Conservation (phyloP, 2,888 invertebrate species). For the Nomada fucata region DNA sequence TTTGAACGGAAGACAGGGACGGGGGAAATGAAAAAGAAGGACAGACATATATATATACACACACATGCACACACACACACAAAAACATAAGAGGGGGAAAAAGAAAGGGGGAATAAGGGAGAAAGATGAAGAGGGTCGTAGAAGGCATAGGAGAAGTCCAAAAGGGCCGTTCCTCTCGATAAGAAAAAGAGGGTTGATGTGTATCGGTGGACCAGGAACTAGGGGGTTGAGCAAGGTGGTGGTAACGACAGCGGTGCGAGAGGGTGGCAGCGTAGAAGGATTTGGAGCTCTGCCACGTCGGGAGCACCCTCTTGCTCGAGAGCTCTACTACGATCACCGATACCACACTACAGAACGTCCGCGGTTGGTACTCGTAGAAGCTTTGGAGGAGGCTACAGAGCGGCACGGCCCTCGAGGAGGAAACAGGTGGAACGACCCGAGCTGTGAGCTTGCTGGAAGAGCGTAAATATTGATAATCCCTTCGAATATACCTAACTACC, state of each 20-base stretch:
- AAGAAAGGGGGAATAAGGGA: background rate
- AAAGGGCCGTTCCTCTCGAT: conserved; percentile 55
- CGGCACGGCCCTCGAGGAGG: conserved; percentile 69
- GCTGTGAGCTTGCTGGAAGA: conserved; percentile 66
- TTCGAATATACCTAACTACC: conserved; percentile 66
- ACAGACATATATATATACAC: background rate
- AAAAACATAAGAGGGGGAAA: too few relatives aligned
- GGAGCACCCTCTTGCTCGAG: conserved; percentile 82
- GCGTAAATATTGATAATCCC: conserved; percentile 83
- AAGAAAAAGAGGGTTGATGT: conserved; percentile 53
- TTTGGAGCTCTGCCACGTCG: conserved; percentile 83
- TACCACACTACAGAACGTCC: conserved; percentile 80
- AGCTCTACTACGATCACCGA: conserved; percentile 83
- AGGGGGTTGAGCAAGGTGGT: conserved; percentile 22
- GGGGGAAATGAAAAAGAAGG: background rate
- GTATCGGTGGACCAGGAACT: conserved; percentile 50
- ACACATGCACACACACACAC: too few relatives aligned
- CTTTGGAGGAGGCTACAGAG: conserved; percentile 70
- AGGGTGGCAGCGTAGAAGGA: conserved; percentile 74
- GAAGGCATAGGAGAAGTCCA: conserved; percentile 19
- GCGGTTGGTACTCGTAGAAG: conserved; percentile 77
- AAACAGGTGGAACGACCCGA: conserved; percentile 80
- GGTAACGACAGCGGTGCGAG: conserved; percentile 60
- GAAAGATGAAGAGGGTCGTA: background rate
- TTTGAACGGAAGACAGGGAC: too few relatives aligned